Evolutionary conservation across 1,140 invertebrate genomes (phyloP), one percentile per base, ranked within the genome.

Genomic region (Drosophila nikananu): DNA sequence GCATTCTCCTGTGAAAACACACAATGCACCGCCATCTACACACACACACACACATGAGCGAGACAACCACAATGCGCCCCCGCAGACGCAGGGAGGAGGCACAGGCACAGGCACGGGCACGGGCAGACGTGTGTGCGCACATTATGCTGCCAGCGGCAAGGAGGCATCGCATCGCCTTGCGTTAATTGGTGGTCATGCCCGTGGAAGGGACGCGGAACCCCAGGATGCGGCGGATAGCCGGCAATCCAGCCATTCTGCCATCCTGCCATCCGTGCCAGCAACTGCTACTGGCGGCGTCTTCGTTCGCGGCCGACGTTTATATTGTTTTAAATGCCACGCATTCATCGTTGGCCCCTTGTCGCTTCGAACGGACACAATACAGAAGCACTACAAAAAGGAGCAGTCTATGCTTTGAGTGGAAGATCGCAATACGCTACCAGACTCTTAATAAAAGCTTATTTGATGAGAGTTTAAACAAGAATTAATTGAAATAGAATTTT

Each of bases 1-100:
- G 84, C 81, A 90, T 89, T 89, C 84, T 86, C 84, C 87, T 90
- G 84, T 81, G 86, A 90, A 90, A 90, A 90, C 86, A 89, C 54
- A 83, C 86, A 89, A 87, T 87, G 80, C 80, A 66, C 42, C 66
- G 55, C 61, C 75, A 44, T 57, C 77, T 78, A 78, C 68, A 81
- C 72, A 68, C 65, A 57, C 46, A 63, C n/a, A 55, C 62, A 49
- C 46, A 39, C 39, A 37, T 63, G 61, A 32, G 25, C 32, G 49
- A 42, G 42, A 55, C 59, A 37, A 70, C 76, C 74, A 48, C 61
- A 78, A 68, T 52, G 62, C 62, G 66, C 75, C 73, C 63, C 51
- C 62, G 44, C 77, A 71, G 59, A 58, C 51, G n/a, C 51, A 19
- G 10, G 3, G 15, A 52, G 44, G 48, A 8, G 49, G 25, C 3